Evolutionary conservation across 2,888 invertebrate species (phyloP).

Genomic region (Lithosia quadra): DNA sequence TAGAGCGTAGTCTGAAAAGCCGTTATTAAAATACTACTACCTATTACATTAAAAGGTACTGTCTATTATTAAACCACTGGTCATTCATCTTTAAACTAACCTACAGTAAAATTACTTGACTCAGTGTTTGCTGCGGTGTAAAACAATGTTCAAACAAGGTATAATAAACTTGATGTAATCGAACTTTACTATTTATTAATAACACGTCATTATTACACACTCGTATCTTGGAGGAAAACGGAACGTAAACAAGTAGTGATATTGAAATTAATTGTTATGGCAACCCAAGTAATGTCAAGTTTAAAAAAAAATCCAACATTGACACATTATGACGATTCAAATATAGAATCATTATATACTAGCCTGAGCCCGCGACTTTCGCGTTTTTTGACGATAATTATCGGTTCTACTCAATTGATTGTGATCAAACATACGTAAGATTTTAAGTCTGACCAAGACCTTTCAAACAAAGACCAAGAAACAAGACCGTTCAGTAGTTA

Average conservation of each 20-base stretch:
- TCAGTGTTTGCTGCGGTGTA: neutral
- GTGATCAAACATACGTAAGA: too few relatives aligned
- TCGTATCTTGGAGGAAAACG: neutral
- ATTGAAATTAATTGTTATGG: slow-evolving; percentile 3
- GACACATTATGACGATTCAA: neutral
- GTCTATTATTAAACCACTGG: too few relatives aligned
- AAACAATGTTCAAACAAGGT: neutral
- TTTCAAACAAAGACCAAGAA: too few relatives aligned
- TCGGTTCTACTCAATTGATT: too few relatives aligned
- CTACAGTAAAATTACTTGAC: neutral
- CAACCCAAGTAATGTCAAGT: neutral
- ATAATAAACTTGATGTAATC: neutral
- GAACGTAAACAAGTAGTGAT: neutral
- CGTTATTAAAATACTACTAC: neutral
- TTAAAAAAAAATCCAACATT: neutral
- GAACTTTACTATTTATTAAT: neutral
- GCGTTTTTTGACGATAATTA: too few relatives aligned
- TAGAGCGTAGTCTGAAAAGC: neutral
- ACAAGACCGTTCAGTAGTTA: too few relatives aligned
- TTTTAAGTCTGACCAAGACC: too few relatives aligned
- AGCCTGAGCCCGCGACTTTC: too few relatives aligned
- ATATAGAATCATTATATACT: neutral
- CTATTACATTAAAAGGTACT: too few relatives aligned
- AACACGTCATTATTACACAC: slow-evolving; percentile 2
- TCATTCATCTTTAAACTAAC: neutral